Evolutionary conservation across 2,113 vertebrate genomes (phyloP).

Genomic region (Probosciger aterrimus): DNA sequence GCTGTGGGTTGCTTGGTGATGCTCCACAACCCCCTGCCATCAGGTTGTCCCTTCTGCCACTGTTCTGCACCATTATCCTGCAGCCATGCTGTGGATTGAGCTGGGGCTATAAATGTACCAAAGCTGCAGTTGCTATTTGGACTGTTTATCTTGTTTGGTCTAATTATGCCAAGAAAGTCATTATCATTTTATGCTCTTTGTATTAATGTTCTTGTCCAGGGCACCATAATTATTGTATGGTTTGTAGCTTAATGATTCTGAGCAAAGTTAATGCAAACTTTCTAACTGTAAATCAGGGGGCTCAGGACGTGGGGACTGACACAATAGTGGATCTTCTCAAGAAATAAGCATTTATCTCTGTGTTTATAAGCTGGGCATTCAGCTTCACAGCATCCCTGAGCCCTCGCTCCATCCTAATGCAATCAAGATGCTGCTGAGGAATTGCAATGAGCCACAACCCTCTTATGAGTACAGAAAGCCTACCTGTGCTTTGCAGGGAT

Average conservation of each 20-base stretch:
- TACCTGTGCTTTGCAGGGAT: neutral
- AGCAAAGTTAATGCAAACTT: neutral
- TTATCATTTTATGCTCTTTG: constrained; percentile 67
- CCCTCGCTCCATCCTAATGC: neutral
- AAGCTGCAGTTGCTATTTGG: neutral
- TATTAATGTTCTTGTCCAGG: constrained; percentile 60
- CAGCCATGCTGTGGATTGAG: accelerated
- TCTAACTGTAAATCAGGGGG: neutral
- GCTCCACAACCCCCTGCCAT: neutral
- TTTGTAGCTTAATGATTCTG: constrained; percentile 52
- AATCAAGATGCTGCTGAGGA: neutral
- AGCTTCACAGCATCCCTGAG: neutral
- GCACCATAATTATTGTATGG: constrained; percentile 50
- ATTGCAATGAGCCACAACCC: neutral
- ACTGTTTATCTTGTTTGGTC: constrained; percentile 57
- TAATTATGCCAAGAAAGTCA: constrained; percentile 61
- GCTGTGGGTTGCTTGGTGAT: neutral
- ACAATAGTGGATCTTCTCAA: neutral
- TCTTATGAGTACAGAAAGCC: neutral
- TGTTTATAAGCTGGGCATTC: neutral
- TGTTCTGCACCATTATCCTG: neutral
- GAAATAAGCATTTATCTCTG: neutral
- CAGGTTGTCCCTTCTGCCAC: neutral
- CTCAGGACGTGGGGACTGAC: neutral
- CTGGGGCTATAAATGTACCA: neutral